A percentile compares a stretch with the other conserved stretches of the same genome.
Conservation (phyloP, 2,888 invertebrate genomes). For the Stenotaenia linearis region DNA sequence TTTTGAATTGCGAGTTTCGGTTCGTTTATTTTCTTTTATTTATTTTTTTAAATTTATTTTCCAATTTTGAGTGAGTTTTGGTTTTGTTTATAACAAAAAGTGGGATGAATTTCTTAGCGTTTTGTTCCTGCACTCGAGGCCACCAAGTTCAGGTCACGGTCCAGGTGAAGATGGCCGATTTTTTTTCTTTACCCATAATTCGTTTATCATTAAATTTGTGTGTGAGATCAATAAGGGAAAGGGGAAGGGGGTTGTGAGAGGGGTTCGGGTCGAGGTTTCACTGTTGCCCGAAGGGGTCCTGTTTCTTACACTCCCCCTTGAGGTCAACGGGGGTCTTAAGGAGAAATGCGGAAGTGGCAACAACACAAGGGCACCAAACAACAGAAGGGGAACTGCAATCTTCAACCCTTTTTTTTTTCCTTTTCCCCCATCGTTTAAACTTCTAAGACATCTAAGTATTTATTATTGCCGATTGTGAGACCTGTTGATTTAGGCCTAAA, state of each 20-base stretch:
- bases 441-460: background rate
- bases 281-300: slow-evolving; percentile 1
- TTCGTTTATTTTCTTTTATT: too few relatives aligned
- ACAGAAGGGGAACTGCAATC: background rate
- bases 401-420: background rate
- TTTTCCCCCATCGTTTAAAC: background rate
- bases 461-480: background rate
- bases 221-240: background rate
- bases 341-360: slow-evolving; percentile 19
- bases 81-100: background rate
- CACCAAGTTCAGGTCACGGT: slow-evolving; percentile 20
- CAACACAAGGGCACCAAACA: background rate
- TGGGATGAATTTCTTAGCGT: background rate
- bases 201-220: background rate
- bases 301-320: background rate
- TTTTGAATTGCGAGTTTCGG: too few relatives aligned
- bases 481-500: background rate
- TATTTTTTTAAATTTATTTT: too few relatives aligned
- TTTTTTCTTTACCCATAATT: background rate
- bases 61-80: too few relatives aligned
- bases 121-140: slow-evolving; percentile 7
- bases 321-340: slow-evolving; percentile 9
- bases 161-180: background rate
- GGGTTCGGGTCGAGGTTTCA: background rate
- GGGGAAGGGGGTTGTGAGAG: background rate